A percentile compares a stretch with the other conserved stretches of the same genome.
These are phyloP conservation scores for Rhinogobio ventralis DNA, from an alignment of 2,797 vertebrate genomes.

Conservation along the genomic window DNA sequence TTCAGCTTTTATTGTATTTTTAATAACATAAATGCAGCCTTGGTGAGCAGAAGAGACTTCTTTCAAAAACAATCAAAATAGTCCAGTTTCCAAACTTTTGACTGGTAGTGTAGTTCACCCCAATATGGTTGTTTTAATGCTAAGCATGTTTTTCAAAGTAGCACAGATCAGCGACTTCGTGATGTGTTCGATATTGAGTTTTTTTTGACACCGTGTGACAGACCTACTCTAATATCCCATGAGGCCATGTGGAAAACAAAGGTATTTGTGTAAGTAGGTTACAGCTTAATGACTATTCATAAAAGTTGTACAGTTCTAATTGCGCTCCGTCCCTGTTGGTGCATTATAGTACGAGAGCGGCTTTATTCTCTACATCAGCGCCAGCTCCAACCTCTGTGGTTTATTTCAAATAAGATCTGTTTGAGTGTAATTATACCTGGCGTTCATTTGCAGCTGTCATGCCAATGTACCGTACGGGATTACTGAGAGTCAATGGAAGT, in stretches of 20 bases:
- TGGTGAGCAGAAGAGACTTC: too few relatives aligned
- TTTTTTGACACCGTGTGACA: background rate
- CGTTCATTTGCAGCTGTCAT: background rate
- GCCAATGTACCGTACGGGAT: background rate
- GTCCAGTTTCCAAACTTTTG: too few relatives aligned
- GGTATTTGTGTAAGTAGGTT: slow-evolving; percentile 41
- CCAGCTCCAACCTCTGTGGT: slow-evolving; percentile 6
- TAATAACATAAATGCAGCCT: too few relatives aligned
- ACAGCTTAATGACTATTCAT: slow-evolving; percentile 26
- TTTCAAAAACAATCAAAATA: too few relatives aligned
- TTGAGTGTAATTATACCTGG: slow-evolving; percentile 19
- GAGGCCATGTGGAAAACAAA: slow-evolving; percentile 20
- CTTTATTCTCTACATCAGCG: slow-evolving; percentile 13
- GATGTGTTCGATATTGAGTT: background rate
- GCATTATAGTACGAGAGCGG: slow-evolving; percentile 6
- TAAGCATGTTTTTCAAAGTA: background rate
- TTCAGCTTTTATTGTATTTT: too few relatives aligned
- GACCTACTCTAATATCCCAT: background rate
- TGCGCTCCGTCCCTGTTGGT: slow-evolving; percentile 11
- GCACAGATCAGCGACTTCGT: background rate
- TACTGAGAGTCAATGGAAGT: background rate
- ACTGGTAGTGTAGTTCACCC: too few relatives aligned
- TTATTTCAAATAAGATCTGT: slow-evolving; percentile 12
- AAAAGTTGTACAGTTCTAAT: slow-evolving; percentile 34
- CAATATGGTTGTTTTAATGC: too few relatives aligned